phyloP scores from a whole-genome alignment of 2,113 vertebrate species.

The Equus quagga region DNA sequence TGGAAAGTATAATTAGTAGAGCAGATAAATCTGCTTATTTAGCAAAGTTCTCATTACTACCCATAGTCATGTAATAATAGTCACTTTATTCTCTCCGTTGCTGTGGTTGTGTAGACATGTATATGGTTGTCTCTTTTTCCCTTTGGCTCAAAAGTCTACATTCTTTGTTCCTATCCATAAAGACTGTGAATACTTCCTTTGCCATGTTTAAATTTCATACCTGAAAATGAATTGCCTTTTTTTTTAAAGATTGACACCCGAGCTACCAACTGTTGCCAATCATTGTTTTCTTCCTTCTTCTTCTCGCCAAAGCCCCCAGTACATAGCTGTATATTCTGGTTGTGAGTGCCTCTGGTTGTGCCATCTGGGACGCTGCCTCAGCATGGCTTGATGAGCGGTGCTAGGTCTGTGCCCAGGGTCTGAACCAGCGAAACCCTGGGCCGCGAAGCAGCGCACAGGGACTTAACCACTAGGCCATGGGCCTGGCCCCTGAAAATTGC shows the following conservation, averaged over 20 bases:
- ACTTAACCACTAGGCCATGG: too few species aligned
- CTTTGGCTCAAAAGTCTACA: background rate
- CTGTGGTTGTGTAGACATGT: background rate
- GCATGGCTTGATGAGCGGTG: too few species aligned
- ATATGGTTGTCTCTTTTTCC: background rate
- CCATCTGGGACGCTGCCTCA: too few species aligned
- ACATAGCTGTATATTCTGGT: too few species aligned
- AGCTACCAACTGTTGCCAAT: too few species aligned
- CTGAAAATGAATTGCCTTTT: background rate
- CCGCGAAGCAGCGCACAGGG: too few species aligned
- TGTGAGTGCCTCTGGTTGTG: too few species aligned
- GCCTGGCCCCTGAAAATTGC: background rate
- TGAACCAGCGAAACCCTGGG: too few species aligned
- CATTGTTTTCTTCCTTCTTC: too few species aligned
- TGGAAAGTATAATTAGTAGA: background rate
- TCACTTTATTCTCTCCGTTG: background rate
- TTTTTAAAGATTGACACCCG: too few species aligned
- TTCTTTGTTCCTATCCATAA: background rate
- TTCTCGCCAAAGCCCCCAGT: too few species aligned
- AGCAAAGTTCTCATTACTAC: background rate
- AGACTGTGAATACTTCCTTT: conserved; percentile 1
- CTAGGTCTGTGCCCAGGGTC: too few species aligned
- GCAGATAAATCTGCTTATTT: conserved; percentile 6
- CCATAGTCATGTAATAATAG: background rate
- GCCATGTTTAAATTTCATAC: conserved; percentile 23